phyloP scores from a whole-genome alignment of 1,140 invertebrate species.

The Drosophila cardini region DNA sequence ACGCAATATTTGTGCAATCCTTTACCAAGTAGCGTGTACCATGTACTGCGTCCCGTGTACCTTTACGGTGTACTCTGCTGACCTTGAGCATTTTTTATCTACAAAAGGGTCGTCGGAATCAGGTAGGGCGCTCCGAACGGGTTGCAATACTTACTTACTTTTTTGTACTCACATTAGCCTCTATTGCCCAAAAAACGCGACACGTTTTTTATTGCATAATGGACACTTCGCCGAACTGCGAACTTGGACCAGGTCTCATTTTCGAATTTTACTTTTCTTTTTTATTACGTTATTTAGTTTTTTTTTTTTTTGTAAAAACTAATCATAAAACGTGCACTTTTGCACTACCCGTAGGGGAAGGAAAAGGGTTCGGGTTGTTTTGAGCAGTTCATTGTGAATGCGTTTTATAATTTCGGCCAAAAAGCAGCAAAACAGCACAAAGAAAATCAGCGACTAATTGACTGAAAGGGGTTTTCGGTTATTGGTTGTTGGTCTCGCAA shows the following conservation, averaged over 20 bases:
- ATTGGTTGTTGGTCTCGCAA: constrained; percentile 4
- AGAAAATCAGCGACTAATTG: constrained; percentile 82
- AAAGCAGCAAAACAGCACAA: constrained; percentile 51
- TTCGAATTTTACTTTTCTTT: constrained; percentile 1
- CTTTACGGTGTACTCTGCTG: background rate
- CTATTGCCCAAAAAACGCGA: constrained; percentile 60
- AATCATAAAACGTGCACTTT: constrained; percentile 20
- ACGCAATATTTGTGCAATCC: constrained; percentile 83
- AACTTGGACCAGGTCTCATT: background rate
- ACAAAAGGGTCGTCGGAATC: constrained; percentile 1
- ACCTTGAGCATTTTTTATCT: constrained; percentile 71
- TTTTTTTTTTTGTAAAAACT: constrained; percentile 15
- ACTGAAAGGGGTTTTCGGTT: constrained; percentile 70
- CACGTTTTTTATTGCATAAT: constrained; percentile 77
- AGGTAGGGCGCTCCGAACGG: constrained; percentile 61
- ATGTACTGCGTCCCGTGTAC: no score
- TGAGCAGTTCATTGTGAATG: constrained; percentile 46
- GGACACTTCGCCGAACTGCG: constrained; percentile 47
- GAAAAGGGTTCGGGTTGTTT: constrained; percentile 51
- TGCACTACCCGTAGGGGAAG: constrained; percentile 3
- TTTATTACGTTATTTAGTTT: background rate
- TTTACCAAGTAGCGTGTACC: constrained; percentile 43
- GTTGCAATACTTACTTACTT: constrained; percentile 46
- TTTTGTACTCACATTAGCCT: constrained; percentile 21
- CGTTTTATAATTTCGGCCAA: constrained; percentile 51